Conservation (phyloP, 1,140 invertebrate genomes). For the Leucophenga varia region DNA sequence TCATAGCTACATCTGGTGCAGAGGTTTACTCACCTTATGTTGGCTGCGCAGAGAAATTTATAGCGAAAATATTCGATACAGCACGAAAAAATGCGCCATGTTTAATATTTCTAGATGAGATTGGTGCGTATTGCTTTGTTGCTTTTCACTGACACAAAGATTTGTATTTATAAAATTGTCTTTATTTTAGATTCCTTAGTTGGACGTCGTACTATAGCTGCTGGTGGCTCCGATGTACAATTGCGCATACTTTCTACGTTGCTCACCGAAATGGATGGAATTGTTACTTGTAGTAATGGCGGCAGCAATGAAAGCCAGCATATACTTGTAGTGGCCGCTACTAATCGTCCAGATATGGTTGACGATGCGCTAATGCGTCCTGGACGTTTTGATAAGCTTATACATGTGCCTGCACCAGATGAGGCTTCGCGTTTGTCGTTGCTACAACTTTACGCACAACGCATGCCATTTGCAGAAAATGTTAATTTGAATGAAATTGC, state of each 20-base stretch:
- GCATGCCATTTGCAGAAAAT: constrained; percentile 65
- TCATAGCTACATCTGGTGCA: constrained; percentile 66
- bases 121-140: constrained; percentile 56
- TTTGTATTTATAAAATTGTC: not conserved
- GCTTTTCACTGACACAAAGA: not conserved
- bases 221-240: constrained; percentile 58
- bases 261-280: constrained; percentile 72
- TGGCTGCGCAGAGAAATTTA: constrained; percentile 66
- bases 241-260: constrained; percentile 67
- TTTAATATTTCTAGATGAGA: constrained; percentile 77
- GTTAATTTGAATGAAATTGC: constrained; percentile 65
- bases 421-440: constrained; percentile 63
- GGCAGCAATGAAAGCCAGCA: constrained; percentile 25
- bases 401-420: constrained; percentile 76
- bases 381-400: constrained; percentile 72
- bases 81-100: constrained; percentile 68
- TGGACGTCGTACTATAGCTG: constrained; percentile 57
- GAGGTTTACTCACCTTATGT: constrained; percentile 70
- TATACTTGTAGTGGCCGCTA: constrained; percentile 73
- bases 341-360: constrained; percentile 77
- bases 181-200: constrained; percentile 62
- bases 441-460: constrained; percentile 61
- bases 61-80: constrained; percentile 66
- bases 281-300: constrained; percentile 49
- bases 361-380: constrained; percentile 76